Evolutionary conservation across 2,888 invertebrate species (phyloP).

Genomic region (Perizoma flavofasciatum): DNA sequence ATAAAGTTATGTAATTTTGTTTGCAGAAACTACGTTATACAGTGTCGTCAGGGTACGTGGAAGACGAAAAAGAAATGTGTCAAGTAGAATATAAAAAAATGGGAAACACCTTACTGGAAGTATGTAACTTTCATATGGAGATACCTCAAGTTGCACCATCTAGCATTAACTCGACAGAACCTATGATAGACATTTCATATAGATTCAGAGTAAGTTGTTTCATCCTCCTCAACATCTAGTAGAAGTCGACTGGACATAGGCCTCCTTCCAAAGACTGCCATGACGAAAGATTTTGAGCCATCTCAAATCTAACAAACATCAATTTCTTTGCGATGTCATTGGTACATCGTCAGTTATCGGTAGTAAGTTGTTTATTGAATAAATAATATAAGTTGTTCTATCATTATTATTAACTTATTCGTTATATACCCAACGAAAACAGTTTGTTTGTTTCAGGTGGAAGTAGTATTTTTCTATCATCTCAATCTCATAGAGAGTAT

Average conservation of each 20-base stretch:
- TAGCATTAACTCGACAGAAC: conserved; percentile 54
- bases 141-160: conserved; percentile 66
- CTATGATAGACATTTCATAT: conserved; percentile 68
- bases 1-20: background rate
- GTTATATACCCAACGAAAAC: background rate
- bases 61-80: conserved; percentile 58
- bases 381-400: too few species aligned
- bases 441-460: conserved; percentile 50
- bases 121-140: conserved; percentile 58
- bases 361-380: too few species aligned
- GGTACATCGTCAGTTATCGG: too few species aligned
- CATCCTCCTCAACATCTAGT: too few species aligned
- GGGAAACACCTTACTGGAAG: conserved; percentile 51
- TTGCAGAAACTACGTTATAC: conserved; percentile 67
- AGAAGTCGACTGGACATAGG: too few species aligned
- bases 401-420: too few species aligned
- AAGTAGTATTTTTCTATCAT: conserved; percentile 56
- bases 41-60: conserved; percentile 59
- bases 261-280: too few species aligned
- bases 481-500: conserved; percentile 55
- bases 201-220: conserved; percentile 56
- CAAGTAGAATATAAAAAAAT: conserved; percentile 53
- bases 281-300: too few species aligned
- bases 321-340: too few species aligned
- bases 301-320: too few species aligned